Evolutionary conservation across 2,797 vertebrate species (phyloP), one percentile per base, ranked within the genome.

Genomic region (Molossus alvarezi): DNA sequence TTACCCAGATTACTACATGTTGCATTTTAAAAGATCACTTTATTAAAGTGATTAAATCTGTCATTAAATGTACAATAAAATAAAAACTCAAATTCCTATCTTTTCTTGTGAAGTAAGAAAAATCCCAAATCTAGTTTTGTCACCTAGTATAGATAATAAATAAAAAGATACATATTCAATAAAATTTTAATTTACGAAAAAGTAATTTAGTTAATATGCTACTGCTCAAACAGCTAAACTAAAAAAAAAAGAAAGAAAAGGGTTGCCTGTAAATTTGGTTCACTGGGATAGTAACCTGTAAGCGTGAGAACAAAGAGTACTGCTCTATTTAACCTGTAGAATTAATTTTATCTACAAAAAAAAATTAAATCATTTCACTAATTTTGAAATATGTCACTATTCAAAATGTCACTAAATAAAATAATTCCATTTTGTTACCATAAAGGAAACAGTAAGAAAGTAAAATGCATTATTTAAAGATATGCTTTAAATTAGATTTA

Each of bases 401-500:
- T 80, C 45, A 91, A 94, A 89, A 79, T 95, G 60, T 72, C 57
- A 93, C 94, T 94, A 92, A 95, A 88, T 92, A 91, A 80, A 97
- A 86, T 84, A 75, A 80, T 86, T 55, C 29, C 33, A 65, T 92
- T 95, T 94, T 55, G 79, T 90, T 71, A 90, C 62, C 37, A 81
- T 94, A 94, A 91, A 41, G 64, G 23, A 90, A 93, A 96, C 27
- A 88, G 64, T 83, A 33, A 53, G 51, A 69, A 96, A 89, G 20
- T 77, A 53, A 67, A 95, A 90, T 14, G 10, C 27, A 73, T 45
- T 45, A 93, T 77, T 85, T 93, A 93, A 96, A 92, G 29, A 69
- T 93, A 93, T 97, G 72, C 27, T 94, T 96, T 77, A 87, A 93
- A 95, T 92, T 97, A 85, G 72, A 93, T 96, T 94, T 87, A 92